Evolutionary conservation across 2,888 invertebrate genomes (phyloP).

Genomic region (Trichogramma dendrolimi): DNA sequence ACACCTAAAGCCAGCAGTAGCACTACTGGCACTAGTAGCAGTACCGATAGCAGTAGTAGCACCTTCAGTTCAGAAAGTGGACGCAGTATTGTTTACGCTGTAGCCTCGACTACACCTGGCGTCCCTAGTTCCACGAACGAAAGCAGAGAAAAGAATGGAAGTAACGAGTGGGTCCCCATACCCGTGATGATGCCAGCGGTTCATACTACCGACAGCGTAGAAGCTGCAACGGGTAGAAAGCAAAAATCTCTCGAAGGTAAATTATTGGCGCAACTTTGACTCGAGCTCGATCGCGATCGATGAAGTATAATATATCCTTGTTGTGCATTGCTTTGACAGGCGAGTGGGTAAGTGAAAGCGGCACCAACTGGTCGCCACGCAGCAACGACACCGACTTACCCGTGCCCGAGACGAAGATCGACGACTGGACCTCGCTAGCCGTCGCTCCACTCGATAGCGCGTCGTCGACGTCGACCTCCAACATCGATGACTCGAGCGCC

Average conservation of each 20-base stretch:
- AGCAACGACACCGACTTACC: constrained; percentile 29
- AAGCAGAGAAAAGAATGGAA: background rate
- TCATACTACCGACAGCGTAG: background rate
- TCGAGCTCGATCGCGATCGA: too few relatives aligned
- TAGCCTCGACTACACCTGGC: background rate
- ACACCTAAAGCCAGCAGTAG: constrained; percentile 5
- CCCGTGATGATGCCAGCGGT: background rate
- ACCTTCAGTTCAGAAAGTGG: too few relatives aligned
- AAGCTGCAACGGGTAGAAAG: constrained; percentile 22
- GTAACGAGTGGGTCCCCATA: constrained; percentile 38
- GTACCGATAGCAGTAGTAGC: background rate
- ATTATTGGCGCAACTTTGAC: background rate
- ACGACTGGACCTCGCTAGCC: constrained; percentile 42
- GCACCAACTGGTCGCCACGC: constrained; percentile 33
- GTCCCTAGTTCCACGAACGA: background rate
- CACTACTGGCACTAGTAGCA: background rate
- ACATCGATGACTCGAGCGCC: background rate
- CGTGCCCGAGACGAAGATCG: constrained; percentile 35
- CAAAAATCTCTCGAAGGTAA: constrained; percentile 19
- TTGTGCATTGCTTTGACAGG: constrained; percentile 33
- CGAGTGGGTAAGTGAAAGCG: constrained; percentile 39
- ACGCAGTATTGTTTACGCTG: background rate
- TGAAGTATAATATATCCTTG: background rate
- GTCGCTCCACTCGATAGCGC: constrained; percentile 8
- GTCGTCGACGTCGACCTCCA: background rate